Conservation (phyloP, 2,888 invertebrate genomes). For the Tiliacea citrago region DNA sequence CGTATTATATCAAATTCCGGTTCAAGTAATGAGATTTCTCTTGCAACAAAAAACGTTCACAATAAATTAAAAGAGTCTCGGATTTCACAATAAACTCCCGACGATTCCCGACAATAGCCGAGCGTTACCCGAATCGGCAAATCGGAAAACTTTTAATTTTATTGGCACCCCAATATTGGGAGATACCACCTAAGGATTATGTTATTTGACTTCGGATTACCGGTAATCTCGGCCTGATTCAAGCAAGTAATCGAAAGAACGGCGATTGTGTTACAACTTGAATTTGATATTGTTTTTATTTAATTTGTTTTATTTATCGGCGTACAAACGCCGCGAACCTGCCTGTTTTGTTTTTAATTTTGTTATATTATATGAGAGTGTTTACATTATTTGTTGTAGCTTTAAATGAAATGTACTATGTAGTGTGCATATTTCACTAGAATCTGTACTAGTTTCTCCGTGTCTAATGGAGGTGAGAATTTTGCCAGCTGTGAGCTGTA, state of each 20-base stretch:
- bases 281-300: slow-evolving; percentile 35
- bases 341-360: not conserved
- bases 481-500: slow-evolving; percentile 1
- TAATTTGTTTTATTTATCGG: not conserved
- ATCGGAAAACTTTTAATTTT: slow-evolving; percentile 76
- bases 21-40: not conserved
- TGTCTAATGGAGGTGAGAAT: slow-evolving; percentile 17
- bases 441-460: not conserved
- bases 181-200: slow-evolving; percentile 66
- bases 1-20: not conserved
- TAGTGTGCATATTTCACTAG: not conserved
- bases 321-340: not conserved
- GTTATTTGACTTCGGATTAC: slow-evolving; percentile 69
- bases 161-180: slow-evolving; percentile 68
- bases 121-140: slow-evolving; percentile 36
- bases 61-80: slow-evolving; percentile 25
- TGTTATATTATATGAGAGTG: not conserved
- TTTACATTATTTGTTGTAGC: not conserved
- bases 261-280: slow-evolving; percentile 39
- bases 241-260: slow-evolving; percentile 54
- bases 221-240: slow-evolving; percentile 68
- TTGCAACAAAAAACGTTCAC: not conserved
- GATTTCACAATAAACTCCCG: slow-evolving; percentile 35
- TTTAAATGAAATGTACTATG: not conserved
- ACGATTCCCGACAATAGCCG: slow-evolving; percentile 29